Base-by-base conservation (phyloP, 1,140 invertebrate genomes). In the Heliconius hewitsoni region DNA sequence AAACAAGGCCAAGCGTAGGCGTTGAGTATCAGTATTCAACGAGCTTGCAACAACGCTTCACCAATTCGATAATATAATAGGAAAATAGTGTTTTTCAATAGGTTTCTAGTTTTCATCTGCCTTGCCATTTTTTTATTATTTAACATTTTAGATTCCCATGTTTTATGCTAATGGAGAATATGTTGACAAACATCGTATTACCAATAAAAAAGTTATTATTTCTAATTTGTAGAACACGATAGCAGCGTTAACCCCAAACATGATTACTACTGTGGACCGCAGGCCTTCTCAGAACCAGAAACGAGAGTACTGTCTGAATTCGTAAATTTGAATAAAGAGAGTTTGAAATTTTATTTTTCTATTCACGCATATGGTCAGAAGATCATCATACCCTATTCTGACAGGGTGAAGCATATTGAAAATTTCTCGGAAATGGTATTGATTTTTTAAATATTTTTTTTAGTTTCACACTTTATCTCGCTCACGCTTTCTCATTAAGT, bases 261-360 rank as follows among this genome's bases (percentile, higher is more conserved):
- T 50, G 96, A 97, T 3, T 96, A 95, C 66, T 98, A 96, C 86
- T 96, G 96, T 73, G 97, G 98, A 0, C 87, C 95, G 0, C 81
- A 90, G 71, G 87, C 96, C 0, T 98, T 98, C 83, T 98, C 97
- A 0, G 98, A 98, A 90, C 94, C 95, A 0, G 98, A 98, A 92
- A 96, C 96, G 1, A 86, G 86, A 34, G 94, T 95, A 1, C 87
- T 97, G 2, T 89, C 95, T 11, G 87, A 96, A 19, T 96, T 96
- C 55, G 81, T 93, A 18, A 46, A 46, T 3, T 34, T 74, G 1
- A 84, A 87, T 42, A 79, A 73, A n/a, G 76, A 83, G 0, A 82
- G 82, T 16, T 84, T 97, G 2, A 89, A 91, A 19, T 94, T 94
- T 72, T 96, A 96, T 79, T 91, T 96, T 78, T 90, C 95, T 3